Conservation (phyloP, 2,113 vertebrate genomes). For the Suncus etruscus region DNA sequence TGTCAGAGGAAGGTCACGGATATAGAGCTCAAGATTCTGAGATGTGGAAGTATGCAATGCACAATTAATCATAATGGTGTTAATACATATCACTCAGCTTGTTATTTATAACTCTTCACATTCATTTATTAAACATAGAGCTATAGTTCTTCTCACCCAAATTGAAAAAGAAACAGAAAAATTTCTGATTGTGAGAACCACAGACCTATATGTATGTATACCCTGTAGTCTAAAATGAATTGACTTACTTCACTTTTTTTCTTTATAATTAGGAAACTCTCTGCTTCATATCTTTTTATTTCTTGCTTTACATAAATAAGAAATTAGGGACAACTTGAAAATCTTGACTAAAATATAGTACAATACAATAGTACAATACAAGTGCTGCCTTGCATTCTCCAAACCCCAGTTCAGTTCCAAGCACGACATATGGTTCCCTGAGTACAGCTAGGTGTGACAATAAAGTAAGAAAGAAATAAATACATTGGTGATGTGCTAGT, state of each 20-base stretch:
- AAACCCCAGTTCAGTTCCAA: no score
- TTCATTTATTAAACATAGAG: background rate
- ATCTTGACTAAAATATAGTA: no score
- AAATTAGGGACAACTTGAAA: background rate
- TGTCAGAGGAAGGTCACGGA: background rate
- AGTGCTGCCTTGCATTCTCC: no score
- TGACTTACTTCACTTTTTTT: background rate
- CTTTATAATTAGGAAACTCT: background rate
- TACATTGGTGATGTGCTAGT: background rate
- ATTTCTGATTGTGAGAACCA: background rate
- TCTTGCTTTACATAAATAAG: background rate
- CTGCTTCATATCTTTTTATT: no score
- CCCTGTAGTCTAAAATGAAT: background rate
- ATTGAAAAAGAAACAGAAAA: background rate
- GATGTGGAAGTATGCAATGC: background rate
- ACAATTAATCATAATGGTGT: background rate
- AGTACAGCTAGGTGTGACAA: no score
- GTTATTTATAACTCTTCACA: background rate
- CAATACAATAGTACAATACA: no score
- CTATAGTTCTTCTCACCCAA: background rate
- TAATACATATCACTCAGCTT: background rate
- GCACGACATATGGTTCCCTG: no score
- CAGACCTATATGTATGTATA: background rate
- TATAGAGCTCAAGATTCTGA: background rate
- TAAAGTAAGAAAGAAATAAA: no score